Percentiles rank a stretch among this genome's conserved stretches.
phyloP scores from a whole-genome alignment of 2,113 vertebrate genomes.

The Ciconia boyciana region DNA sequence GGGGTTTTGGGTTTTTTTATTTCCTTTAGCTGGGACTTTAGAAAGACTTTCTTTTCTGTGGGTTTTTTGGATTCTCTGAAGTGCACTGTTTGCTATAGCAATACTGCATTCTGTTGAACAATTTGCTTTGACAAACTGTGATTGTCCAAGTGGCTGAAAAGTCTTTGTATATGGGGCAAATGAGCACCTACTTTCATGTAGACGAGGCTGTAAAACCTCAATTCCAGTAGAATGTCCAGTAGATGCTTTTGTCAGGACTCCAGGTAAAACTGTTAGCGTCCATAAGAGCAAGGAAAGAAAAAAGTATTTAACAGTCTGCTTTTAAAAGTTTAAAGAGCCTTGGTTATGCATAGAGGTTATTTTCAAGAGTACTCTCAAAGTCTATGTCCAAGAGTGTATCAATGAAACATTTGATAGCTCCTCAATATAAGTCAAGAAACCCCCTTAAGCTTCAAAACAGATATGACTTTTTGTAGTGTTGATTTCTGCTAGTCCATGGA shows the following conservation, averaged over 20 bases:
- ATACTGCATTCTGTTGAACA: not conserved
- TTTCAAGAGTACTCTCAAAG: not conserved
- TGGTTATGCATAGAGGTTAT: not conserved
- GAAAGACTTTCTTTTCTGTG: not conserved
- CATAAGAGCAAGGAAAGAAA: not conserved
- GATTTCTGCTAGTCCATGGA: not conserved
- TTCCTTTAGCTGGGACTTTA: not conserved
- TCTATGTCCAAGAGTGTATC: not conserved
- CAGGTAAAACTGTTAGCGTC: not conserved
- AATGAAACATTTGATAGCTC: not conserved
- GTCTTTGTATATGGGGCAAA: not conserved
- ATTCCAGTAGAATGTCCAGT: not conserved
- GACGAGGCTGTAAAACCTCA: not conserved
- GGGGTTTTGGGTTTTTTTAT: not conserved
- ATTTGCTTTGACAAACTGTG: not conserved
- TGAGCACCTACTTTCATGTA: not conserved
- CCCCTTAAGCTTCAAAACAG: not conserved
- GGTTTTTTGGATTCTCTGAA: not conserved
- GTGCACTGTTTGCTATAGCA: not conserved
- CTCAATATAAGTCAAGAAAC: not conserved
- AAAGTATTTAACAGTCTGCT: not conserved
- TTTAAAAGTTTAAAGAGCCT: not conserved
- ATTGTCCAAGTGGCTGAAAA: not conserved
- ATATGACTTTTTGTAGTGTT: not conserved
- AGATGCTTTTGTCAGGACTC: not conserved